Evolutionary conservation across 2,113 vertebrate species (phyloP), one percentile per base, ranked within the genome.

Genomic region (Hirundichthys speculiger): DNA sequence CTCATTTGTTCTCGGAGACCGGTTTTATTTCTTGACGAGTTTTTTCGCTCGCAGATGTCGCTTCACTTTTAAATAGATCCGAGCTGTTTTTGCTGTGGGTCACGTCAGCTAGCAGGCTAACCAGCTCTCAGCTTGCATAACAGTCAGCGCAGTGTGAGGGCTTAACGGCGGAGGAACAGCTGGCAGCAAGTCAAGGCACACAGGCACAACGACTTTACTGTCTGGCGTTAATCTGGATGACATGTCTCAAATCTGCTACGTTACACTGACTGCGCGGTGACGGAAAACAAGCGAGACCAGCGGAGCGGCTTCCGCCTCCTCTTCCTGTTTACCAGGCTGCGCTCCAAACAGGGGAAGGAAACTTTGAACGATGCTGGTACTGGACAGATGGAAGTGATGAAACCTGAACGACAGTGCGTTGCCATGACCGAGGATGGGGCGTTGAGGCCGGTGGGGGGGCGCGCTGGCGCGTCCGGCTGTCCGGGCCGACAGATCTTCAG

Each of bases 341-440:
- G 25, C 39, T 41, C 41, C 45, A 54, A 9, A 21, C 20, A 9
- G 11, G 22, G 16, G 13, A 50, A 21, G 18, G 14, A 5, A 13
- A 20, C 13, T 8, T 15, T 15, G 22, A 27, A 41, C 42, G 25
- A 42, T 45, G 51, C 45, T 34, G n/a, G 27, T 14, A 12, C 8
- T 8, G 2, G 69, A 14, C 59, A 30, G n/a, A 49, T 16, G 40
- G 38, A 19, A 20, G 67, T 0, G 24, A 85, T 81, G 80, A 83
- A 84, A 49, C 73, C 82, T 3, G 46, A 71, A 14, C 47, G 66
- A 15, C 54, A 39, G 42, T 24, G 46, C 73, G 54, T 30, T 48
- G 56, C 51, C n/a, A 97, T 96, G 95, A 93, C 95, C 5, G 96
- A 95, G 71, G 91, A 94, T 18, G 89, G 89, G 80, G 86, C 92